Conservation (phyloP, 1,140 invertebrate species). For the Himalopsyche phryganea region DNA sequence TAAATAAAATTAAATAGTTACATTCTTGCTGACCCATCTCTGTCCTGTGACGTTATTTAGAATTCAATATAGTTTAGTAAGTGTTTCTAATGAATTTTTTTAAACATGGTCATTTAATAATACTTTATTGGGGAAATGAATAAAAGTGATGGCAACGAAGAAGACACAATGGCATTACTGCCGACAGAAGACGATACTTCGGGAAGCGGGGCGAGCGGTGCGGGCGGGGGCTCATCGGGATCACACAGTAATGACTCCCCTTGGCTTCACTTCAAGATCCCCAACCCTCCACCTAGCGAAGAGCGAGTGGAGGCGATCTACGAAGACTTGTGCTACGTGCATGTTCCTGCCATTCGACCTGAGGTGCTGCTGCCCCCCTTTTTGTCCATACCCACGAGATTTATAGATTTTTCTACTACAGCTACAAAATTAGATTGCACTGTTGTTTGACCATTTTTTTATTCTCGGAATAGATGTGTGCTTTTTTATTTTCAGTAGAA, state of each 20-base stretch:
- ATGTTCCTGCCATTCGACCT: conserved; percentile 61
- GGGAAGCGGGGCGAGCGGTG: not conserved
- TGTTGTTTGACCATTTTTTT: too few species aligned
- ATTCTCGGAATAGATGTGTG: too few species aligned
- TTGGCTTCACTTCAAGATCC: conserved; percentile 64
- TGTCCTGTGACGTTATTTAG: too few species aligned
- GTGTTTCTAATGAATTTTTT: too few species aligned
- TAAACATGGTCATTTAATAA: too few species aligned
- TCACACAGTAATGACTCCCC: conserved; percentile 43
- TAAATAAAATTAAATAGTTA: too few species aligned
- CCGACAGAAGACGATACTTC: conserved; percentile 34
- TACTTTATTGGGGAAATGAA: not conserved
- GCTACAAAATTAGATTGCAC: too few species aligned
- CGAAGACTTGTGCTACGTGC: conserved; percentile 83
- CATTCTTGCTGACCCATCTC: too few species aligned
- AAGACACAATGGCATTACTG: conserved; percentile 29
- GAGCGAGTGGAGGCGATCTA: conserved; percentile 80
- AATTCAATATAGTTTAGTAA: too few species aligned
- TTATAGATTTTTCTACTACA: too few species aligned
- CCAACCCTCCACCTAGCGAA: conserved; percentile 49
- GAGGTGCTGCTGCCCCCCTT: conserved; percentile 50
- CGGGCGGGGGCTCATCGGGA: conserved; percentile 26
- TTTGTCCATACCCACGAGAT: not conserved
- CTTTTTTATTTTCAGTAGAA: not conserved
- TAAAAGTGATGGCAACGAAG: conserved; percentile 17